These are phyloP conservation scores for Cremastinae sp. DNA, from an alignment of 2,888 invertebrate species.

Conservation along the genomic window DNA sequence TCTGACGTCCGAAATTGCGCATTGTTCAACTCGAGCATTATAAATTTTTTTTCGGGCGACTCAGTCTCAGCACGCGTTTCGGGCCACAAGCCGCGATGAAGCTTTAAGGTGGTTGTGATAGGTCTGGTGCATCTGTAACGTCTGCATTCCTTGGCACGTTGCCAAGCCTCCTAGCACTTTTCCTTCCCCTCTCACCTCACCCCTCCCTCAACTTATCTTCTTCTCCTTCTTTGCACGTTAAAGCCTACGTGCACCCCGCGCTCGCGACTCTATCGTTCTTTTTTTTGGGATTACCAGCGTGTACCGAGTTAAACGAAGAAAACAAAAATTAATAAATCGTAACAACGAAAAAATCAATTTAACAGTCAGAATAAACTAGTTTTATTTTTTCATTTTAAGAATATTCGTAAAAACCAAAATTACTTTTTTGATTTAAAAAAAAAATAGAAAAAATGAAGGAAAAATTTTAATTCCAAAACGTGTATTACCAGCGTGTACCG, in stretches of 20 bases:
- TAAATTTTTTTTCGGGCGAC: slow-evolving; percentile 11
- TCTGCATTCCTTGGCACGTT: slow-evolving; percentile 75
- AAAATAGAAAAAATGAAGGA: too few relatives aligned
- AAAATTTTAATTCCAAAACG: too few relatives aligned
- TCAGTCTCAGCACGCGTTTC: slow-evolving; percentile 27
- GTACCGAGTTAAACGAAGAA: neutral
- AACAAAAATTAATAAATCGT: too few relatives aligned
- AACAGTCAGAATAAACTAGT: too few relatives aligned
- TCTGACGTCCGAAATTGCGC: slow-evolving; percentile 9
- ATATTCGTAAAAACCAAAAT: too few relatives aligned
- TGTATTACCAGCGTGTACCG: too few relatives aligned
- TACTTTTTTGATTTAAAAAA: too few relatives aligned
- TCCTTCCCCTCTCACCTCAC: slow-evolving; percentile 18
- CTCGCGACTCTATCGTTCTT: slow-evolving; percentile 11
- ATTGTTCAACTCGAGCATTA: neutral
- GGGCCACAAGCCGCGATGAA: slow-evolving; percentile 57
- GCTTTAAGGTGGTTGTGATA: slow-evolving; percentile 75
- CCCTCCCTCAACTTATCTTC: slow-evolving; percentile 7
- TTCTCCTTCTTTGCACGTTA: slow-evolving; percentile 18
- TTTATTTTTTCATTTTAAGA: too few relatives aligned
- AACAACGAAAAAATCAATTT: too few relatives aligned
- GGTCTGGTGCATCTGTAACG: slow-evolving; percentile 73
- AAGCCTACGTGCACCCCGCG: slow-evolving; percentile 64
- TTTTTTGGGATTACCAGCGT: neutral
- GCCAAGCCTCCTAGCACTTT: slow-evolving; percentile 62